Evolutionary conservation across 2,888 invertebrate species (phyloP), one percentile per base, ranked within the genome.

Genomic region (Carcina quercana): DNA sequence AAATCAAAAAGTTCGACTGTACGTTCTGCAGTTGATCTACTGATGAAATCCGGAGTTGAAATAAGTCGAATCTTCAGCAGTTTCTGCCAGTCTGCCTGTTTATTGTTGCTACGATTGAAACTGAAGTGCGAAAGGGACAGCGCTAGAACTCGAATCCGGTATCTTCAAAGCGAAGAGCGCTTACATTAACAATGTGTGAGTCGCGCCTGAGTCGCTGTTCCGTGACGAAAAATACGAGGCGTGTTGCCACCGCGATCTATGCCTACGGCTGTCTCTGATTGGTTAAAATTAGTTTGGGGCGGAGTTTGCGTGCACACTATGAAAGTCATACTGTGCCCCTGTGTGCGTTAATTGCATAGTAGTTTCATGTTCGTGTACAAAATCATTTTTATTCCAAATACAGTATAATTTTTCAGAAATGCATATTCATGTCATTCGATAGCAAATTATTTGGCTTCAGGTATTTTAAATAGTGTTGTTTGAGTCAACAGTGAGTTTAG

Each of bases 161-260:
- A 69, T 78, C 79, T 79, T 78, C 69, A 66, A 68, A 72, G 66
- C 63, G 69, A 72, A 52, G 68, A 75, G 66, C 71, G 72, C 63
- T 75, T 62, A 65, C 58, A 62, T 73, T 75, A 73, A 80, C 79
- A 72, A 76, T 79, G 82, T 82, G 82, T 79, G 82, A 79, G 82
- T 80, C 80, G 83, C 83, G 83, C 83, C 79, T 69, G 83, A 82
- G 83, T 82, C 73, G 83, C 58, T 61, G 72, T 71, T 74, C 74
- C 79, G 72, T 82, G 75, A 79, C 80, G 76, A 79, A 79, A 72
- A 79, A 73, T 67, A 69, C 59, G 70, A 83, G 83, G 83, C 82
- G 83, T 82, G 79, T 68, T 75, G 70, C 70, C 66, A 70, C 62
- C 56, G 59, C 79, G 82, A 82, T 82, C 83, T 83, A 74, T 74